Percentiles rank a stretch among this genome's conserved stretches.
Conservation (phyloP, 2,888 invertebrate genomes). For the Pantelozetes paolii region DNA sequence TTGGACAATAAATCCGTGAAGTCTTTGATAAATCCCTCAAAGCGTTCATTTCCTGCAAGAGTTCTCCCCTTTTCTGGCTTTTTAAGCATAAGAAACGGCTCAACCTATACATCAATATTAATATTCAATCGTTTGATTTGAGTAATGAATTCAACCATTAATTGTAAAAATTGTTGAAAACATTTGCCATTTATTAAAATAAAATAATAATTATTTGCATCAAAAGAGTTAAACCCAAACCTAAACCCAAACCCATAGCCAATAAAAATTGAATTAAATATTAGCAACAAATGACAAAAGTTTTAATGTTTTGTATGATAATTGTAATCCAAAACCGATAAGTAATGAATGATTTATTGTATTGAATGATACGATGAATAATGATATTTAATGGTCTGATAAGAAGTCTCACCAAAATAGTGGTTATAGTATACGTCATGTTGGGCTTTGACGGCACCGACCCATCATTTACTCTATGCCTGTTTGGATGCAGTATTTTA, state of each 20-base stretch:
- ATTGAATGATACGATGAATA: not conserved
- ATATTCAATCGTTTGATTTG: too few relatives aligned
- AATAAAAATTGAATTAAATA: not conserved
- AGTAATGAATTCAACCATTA: too few relatives aligned
- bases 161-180: too few relatives aligned
- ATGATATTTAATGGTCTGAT: conserved; percentile 7
- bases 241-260: not conserved
- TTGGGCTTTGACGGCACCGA: conserved; percentile 65
- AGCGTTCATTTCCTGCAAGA: conserved; percentile 68
- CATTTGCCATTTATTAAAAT: too few relatives aligned
- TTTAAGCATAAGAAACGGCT: conserved; percentile 78
- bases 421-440: conserved; percentile 79
- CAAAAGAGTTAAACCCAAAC: not conserved
- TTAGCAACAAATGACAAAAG: not conserved
- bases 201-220: not conserved
- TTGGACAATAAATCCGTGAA: conserved; percentile 74
- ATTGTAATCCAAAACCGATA: not conserved
- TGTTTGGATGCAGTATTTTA: conserved; percentile 68
- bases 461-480: conserved; percentile 64
- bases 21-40: conserved; percentile 88
- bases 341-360: not conserved
- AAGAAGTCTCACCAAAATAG: conserved; percentile 62
- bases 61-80: conserved; percentile 61
- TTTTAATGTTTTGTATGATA: not conserved
- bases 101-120: conserved; percentile 60